A percentile compares a stretch with the other conserved stretches of the same genome.
phyloP scores from a whole-genome alignment of 2,113 vertebrate species.

The Sylvietta virens region DNA sequence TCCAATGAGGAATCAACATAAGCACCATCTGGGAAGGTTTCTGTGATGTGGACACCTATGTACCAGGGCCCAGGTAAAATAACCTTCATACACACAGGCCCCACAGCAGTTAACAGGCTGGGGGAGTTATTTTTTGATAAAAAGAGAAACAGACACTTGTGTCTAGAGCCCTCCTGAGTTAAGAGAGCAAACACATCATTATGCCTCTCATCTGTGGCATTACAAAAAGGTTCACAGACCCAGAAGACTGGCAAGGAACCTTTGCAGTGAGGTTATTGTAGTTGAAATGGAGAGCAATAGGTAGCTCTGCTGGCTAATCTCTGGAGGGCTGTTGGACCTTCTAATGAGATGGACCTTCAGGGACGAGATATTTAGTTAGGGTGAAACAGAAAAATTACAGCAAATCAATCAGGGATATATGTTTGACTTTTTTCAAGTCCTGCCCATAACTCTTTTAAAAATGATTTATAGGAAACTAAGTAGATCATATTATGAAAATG shows the following conservation, averaged over 20 bases:
- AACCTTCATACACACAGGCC: neutral
- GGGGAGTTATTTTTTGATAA: neutral
- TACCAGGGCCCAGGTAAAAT: neutral
- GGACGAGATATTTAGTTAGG: neutral
- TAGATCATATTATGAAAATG: neutral
- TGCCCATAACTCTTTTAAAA: neutral
- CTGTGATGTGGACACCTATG: neutral
- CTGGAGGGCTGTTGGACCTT: neutral
- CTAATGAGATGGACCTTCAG: neutral
- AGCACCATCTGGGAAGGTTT: constrained; percentile 19
- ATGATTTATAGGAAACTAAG: neutral
- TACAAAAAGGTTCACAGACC: neutral
- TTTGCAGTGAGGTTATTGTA: neutral
- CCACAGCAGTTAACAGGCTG: neutral
- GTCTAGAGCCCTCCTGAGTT: neutral
- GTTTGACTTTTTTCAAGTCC: neutral
- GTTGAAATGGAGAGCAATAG: neutral
- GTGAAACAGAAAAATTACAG: neutral
- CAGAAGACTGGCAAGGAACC: neutral
- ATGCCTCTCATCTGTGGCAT: neutral
- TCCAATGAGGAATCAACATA: neutral
- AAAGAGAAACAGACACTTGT: neutral
- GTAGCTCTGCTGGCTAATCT: neutral
- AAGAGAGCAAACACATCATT: neutral
- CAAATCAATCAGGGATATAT: neutral